Evolutionary conservation across 2,888 invertebrate genomes (phyloP), one percentile per base, ranked within the genome.

Genomic region (Drosophila suboccidentalis): DNA sequence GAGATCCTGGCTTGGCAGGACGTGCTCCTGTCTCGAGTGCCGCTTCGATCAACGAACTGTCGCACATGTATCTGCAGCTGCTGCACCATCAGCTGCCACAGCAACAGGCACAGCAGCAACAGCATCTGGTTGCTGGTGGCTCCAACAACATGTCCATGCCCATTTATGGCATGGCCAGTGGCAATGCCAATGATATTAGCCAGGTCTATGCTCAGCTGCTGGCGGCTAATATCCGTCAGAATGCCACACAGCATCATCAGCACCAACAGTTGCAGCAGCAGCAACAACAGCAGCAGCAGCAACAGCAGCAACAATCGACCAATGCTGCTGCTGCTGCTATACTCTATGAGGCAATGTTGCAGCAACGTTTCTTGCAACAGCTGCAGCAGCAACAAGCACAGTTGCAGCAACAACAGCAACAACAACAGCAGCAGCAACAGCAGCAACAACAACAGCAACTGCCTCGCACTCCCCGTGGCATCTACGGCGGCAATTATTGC

Each of bases 401-500:
- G 5, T 53, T 38, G 10, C 66, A 63, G 0, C 34, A 32, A 1
- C 51, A 53, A 10, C 78, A 70, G 3, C 57, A 57, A 9, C 65
- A 57, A 6, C 63, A 54, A 15, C 58, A 59, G 9, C 68, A 59
- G 10, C 63, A 71, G 3, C 8, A 41, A 22, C 8, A 41, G 10
- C 66, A 63, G 0, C 34, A 32, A 1, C 51, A 53, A 10, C 53
- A 55, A 13, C 70, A 63, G 4, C 72, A 55, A 11, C 2, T 34
- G 29, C 22, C 55, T 0, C 71, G 74, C n/a, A 13, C 53, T n/a
- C 62, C 68, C 2, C 70, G 86, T 6, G 75, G 41, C 69, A 73
- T 82, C 13, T 87, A 66, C 32, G 87, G 87, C n/a, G 47, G 50
- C 19, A 71, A 41, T 26, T 53, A 34, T 4, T 29, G 26, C 2